Conservation (phyloP, 2,797 vertebrate species). For the Caiman crocodilus region DNA sequence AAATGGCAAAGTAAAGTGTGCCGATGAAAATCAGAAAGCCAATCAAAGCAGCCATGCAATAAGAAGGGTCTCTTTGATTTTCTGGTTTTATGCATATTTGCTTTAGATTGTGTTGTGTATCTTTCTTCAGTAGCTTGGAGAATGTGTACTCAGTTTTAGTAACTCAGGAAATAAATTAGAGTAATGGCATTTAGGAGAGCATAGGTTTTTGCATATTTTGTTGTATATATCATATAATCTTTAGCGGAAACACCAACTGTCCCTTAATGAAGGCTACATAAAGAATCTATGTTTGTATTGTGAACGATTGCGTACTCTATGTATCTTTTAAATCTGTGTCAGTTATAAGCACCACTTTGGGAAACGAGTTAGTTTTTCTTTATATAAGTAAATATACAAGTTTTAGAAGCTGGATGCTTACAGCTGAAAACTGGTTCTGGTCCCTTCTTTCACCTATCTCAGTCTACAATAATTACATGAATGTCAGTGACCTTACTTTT, state of each 20-base stretch:
- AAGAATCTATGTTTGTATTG: rapidly evolving
- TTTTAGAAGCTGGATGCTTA: not conserved
- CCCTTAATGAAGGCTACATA: not conserved
- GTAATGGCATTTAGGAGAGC: not conserved
- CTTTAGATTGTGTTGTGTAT: not conserved
- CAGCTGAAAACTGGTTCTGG: not conserved
- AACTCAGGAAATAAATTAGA: not conserved
- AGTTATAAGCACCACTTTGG: not conserved
- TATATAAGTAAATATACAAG: not conserved
- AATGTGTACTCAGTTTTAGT: not conserved
- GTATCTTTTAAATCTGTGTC: not conserved
- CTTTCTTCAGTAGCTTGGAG: not conserved
- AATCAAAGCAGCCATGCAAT: not conserved
- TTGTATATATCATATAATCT: not conserved
- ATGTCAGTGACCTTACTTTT: not conserved
- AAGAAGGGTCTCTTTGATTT: not conserved
- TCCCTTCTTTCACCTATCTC: not conserved
- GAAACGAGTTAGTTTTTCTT: not conserved
- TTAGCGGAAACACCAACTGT: not conserved
- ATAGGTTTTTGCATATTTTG: not conserved
- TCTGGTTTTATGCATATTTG: not conserved
- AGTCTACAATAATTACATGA: not conserved
- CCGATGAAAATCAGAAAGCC: not conserved
- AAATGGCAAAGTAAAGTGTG: not conserved
- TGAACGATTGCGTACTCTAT: rapidly evolving